These are phyloP conservation scores for Melanostigma gelatinosum DNA, from an alignment of 2,113 vertebrate species.

Conservation along the genomic window DNA sequence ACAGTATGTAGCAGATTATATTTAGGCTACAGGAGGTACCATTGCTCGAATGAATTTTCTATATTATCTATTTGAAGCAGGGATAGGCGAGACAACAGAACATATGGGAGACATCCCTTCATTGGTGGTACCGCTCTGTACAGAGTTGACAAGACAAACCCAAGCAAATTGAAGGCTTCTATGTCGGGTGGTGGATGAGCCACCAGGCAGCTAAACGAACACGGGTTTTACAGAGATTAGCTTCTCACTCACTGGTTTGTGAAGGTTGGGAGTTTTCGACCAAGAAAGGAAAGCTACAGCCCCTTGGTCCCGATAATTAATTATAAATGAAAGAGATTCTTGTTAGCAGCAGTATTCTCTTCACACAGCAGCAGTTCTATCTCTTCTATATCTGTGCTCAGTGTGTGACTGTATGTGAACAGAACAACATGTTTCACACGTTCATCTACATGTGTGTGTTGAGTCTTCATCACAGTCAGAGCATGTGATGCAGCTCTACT, in stretches of 20 bases:
- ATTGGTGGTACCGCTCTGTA: not conserved
- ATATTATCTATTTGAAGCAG: not conserved
- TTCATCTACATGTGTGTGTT: too few species aligned
- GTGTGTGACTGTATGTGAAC: too few species aligned
- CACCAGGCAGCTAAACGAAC: not conserved
- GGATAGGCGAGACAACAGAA: not conserved
- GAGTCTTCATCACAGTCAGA: too few species aligned
- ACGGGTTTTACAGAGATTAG: slow-evolving; percentile 5
- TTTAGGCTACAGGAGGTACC: not conserved
- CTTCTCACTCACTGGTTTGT: slow-evolving; percentile 18
- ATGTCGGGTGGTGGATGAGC: slow-evolving; percentile 20
- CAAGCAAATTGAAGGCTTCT: slow-evolving; percentile 4
- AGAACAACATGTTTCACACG: too few species aligned
- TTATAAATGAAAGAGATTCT: not conserved
- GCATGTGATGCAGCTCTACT: too few species aligned
- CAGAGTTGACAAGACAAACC: slow-evolving; percentile 12
- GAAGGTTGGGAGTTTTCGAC: not conserved
- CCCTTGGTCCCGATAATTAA: not conserved
- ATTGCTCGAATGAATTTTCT: not conserved
- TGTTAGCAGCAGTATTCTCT: too few species aligned
- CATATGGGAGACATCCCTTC: not conserved
- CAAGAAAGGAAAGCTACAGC: not conserved
- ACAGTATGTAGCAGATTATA: too few species aligned
- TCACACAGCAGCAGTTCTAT: too few species aligned
- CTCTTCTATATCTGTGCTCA: too few species aligned